These are phyloP conservation scores for Sardinella longiceps DNA, from an alignment of 2,797 vertebrate genomes.

Conservation along the genomic window DNA sequence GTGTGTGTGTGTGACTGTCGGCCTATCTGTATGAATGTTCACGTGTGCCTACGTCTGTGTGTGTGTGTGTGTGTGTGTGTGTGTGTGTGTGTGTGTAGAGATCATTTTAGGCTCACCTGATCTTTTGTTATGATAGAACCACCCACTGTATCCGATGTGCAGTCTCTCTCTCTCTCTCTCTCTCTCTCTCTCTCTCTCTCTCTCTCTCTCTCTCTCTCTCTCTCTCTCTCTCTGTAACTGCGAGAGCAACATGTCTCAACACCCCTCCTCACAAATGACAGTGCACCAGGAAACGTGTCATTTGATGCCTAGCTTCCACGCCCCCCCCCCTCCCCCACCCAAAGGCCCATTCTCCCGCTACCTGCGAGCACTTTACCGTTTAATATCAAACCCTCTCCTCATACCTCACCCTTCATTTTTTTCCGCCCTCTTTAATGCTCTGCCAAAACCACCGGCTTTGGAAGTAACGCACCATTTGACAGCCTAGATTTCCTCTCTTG, in stretches of 20 bases:
- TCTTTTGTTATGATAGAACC: neutral
- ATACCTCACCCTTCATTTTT: neutral
- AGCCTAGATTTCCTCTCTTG: constrained; percentile 32
- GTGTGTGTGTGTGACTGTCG: neutral
- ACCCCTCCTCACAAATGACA: neutral
- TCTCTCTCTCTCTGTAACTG: constrained; percentile 62
- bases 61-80: constrained; percentile 19
- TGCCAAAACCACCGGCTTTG: constrained; percentile 40
- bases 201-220: neutral
- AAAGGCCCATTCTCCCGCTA: neutral
- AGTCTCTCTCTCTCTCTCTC: too few relatives aligned
- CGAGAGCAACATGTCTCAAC: constrained; percentile 2
- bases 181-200: neutral
- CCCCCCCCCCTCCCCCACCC: neutral
- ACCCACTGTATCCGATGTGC: neutral
- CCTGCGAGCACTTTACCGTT: neutral
- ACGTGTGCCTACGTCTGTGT: too few relatives aligned
- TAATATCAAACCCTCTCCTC: neutral
- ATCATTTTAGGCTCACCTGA: neutral
- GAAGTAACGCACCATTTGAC: constrained; percentile 44
- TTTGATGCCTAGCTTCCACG: neutral
- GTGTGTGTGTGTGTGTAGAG: constrained; percentile 9
- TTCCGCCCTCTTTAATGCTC: neutral
- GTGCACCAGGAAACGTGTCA: neutral
- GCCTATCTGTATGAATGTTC: neutral